Evolutionary conservation across 2,888 invertebrate genomes (phyloP).

Genomic region (Sabellastarte sp.): DNA sequence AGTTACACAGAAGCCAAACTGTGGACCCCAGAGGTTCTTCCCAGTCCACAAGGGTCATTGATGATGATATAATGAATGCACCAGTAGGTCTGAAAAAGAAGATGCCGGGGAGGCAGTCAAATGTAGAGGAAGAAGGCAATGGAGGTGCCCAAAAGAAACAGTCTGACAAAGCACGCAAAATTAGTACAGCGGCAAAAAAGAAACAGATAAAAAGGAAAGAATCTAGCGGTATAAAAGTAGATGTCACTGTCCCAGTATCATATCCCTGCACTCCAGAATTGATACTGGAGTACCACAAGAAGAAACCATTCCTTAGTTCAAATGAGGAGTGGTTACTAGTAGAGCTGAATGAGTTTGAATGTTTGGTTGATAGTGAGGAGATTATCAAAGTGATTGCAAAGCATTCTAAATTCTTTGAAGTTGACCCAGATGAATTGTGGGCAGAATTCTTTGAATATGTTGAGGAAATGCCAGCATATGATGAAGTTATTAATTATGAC

Average conservation of each 20-base stretch:
- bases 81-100: neutral
- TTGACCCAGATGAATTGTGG: constrained; percentile 32
- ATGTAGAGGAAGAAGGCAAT: neutral
- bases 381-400: constrained; percentile 29
- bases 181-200: neutral
- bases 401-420: constrained; percentile 35
- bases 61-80: neutral
- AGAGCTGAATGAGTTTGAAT: constrained; percentile 34
- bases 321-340: constrained; percentile 34
- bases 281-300: constrained; percentile 32
- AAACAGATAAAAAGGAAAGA: neutral
- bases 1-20: too few relatives aligned
- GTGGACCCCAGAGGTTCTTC: too few relatives aligned
- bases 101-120: neutral
- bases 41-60: too few relatives aligned
- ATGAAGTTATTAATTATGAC: constrained; percentile 33
- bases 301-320: constrained; percentile 26
- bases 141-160: too few relatives aligned
- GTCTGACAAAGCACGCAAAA: neutral
- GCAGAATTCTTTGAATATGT: constrained; percentile 35
- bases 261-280: constrained; percentile 31
- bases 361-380: constrained; percentile 29
- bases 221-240: constrained; percentile 5
- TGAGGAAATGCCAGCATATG: constrained; percentile 30
- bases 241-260: constrained; percentile 20